Evolutionary conservation across 1,140 invertebrate species (phyloP).

Genomic region (Hylaeus volcanicus): DNA sequence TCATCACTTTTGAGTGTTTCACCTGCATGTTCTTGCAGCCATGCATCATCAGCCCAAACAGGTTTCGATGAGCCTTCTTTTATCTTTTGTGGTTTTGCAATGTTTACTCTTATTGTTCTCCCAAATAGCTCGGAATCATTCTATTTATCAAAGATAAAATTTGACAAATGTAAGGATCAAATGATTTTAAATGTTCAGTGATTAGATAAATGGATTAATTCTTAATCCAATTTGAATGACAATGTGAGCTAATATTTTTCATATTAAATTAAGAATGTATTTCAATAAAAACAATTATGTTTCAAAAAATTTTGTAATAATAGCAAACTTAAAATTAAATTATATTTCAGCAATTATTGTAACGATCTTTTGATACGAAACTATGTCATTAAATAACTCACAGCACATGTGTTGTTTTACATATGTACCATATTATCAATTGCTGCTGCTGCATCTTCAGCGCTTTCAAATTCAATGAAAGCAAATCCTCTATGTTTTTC

Average conservation of each 20-base stretch:
- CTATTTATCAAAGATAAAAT: slow-evolving; percentile 81
- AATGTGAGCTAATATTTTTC: background rate
- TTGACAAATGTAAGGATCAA: slow-evolving; percentile 31
- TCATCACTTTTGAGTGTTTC: slow-evolving; percentile 86
- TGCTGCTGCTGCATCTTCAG: slow-evolving; percentile 96
- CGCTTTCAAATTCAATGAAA: slow-evolving; percentile 98
- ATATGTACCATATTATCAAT: slow-evolving; percentile 98
- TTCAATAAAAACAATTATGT: slow-evolving; percentile 15
- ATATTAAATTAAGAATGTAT: background rate
- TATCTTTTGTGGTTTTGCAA: slow-evolving; percentile 97
- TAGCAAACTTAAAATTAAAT: background rate
- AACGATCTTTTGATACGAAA: background rate
- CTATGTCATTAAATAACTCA: slow-evolving; percentile 25
- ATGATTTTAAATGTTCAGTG: background rate
- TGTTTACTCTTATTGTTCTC: slow-evolving; percentile 96
- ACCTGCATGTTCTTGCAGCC: slow-evolving; percentile 97
- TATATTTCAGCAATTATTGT: background rate
- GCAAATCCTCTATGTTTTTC: slow-evolving; percentile 98
- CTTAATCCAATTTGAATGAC: background rate
- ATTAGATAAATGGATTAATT: slow-evolving; percentile 47
- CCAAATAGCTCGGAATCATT: slow-evolving; percentile 99
- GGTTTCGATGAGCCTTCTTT: slow-evolving; percentile 96
- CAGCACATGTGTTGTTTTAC: slow-evolving; percentile 24
- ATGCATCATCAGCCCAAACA: slow-evolving; percentile 98
- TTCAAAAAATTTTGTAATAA: background rate